Evolutionary conservation across 2,888 invertebrate species (phyloP), one percentile per base, ranked within the genome.

Genomic region (Lydus trimaculatus): DNA sequence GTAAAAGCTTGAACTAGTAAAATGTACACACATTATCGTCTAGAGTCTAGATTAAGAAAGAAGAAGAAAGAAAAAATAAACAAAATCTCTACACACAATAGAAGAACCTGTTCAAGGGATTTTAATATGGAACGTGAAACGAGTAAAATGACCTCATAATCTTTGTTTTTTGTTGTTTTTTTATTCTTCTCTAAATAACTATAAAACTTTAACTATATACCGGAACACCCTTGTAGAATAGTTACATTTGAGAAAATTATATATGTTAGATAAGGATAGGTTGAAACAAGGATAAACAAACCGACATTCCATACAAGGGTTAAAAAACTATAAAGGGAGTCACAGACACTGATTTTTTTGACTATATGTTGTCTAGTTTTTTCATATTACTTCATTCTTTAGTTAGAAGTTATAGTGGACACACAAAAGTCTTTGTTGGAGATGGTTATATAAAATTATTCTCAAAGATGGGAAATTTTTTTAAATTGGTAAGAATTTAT

Each of bases 241-340:
- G 61, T 39, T n/a, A 39, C 0, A 43, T 43, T 43, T 43, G 48
- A 61, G 62, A 65, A 23, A 52, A 52, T 39, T 58, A 59, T 25
- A 31, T 43, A 58, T 36, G 39, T 31, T 33, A 17, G 58, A 62
- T 61, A 52, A 66, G 28, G 58, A 63, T 20, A 8, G 48, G 7
- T 11, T 20, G 48, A 20, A 20, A 20, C 20, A 48, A 48, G 58
- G 59, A 66, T n/a, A 61, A 63, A 52, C 52, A 20, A 52, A 20
- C 71, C 75, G 72, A 76, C 81, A 81, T 82, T 81, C 82, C 80
- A 77, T 75, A 79, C 81, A 80, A 82, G 84, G 84, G 84, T 84
- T 83, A 83, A 83, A 84, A 84, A 84, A 82, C 83, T 83, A 81
- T 75, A 79, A 82, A 83, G 83, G 84, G 83, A 84, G 83, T 83